phyloP scores from a whole-genome alignment of 1,140 invertebrate genomes.

The Tetramorium alpestre region DNA sequence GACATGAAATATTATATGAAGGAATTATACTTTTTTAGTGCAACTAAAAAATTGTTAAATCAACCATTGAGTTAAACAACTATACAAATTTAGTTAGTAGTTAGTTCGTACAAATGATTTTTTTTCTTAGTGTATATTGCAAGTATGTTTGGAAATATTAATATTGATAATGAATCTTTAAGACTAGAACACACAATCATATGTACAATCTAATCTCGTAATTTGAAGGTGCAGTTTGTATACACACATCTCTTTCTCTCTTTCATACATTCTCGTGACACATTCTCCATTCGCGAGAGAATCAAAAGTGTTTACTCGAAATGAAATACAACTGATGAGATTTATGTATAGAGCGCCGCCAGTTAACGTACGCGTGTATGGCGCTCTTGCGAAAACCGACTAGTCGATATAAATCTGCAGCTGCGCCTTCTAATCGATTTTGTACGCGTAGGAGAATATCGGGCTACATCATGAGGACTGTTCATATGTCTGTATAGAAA shows the following conservation, averaged over 20 bases:
- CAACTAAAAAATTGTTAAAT: too few relatives aligned
- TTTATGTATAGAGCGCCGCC: background rate
- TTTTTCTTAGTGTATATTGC: background rate
- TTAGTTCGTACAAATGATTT: too few relatives aligned
- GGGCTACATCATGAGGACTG: background rate
- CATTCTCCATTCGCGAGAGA: background rate
- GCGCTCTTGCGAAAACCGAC: conserved; percentile 11
- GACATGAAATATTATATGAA: too few relatives aligned
- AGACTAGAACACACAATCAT: background rate
- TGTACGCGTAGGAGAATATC: background rate
- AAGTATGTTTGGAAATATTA: background rate
- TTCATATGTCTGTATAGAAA: background rate
- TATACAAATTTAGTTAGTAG: too few relatives aligned
- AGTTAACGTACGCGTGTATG: background rate
- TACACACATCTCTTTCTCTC: background rate
- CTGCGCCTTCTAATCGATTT: conserved; percentile 26
- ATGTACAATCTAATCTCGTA: background rate
- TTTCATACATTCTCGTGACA: background rate
- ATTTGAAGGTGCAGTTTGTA: background rate
- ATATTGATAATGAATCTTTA: too few relatives aligned
- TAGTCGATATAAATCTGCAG: conserved; percentile 18
- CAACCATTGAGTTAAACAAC: too few relatives aligned
- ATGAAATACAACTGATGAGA: conserved; percentile 27
- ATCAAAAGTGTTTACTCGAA: background rate
- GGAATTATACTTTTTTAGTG: too few relatives aligned